phyloP scores from a whole-genome alignment of 2,888 invertebrate genomes.

The Merodon equestris region DNA sequence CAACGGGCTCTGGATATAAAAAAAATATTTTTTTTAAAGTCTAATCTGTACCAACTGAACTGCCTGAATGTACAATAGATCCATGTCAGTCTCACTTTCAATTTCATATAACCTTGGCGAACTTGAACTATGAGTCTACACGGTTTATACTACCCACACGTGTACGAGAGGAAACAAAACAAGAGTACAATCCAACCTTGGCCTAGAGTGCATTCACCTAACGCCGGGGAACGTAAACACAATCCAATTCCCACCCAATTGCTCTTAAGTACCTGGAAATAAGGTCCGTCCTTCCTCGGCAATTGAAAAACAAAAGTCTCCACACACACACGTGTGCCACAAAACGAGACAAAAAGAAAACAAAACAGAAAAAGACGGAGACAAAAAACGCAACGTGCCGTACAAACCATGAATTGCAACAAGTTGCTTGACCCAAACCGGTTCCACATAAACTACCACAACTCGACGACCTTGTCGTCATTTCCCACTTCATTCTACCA shows the following conservation, averaged over 20 bases:
- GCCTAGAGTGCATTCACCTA: constrained; percentile 4
- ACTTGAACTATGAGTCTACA: too few species aligned
- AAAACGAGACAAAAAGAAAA: constrained; percentile 1
- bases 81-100: constrained; percentile 29
- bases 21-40: not conserved
- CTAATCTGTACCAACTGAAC: not conserved
- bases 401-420: constrained; percentile 37
- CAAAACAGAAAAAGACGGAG: not conserved
- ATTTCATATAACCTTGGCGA: too few species aligned
- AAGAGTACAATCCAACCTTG: too few species aligned
- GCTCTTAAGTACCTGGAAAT: too few species aligned
- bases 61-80: constrained; percentile 56
- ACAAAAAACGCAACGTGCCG: not conserved
- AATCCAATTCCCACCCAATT: too few species aligned
- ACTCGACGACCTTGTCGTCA: not conserved
- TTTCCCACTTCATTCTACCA: not conserved
- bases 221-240: too few species aligned
- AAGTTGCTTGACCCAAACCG: constrained; percentile 62
- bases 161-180: too few species aligned
- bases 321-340: constrained; percentile 64
- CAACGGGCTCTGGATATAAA: constrained; percentile 82
- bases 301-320: constrained; percentile 50
- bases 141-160: too few species aligned
- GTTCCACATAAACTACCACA: not conserved
- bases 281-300: not conserved